Percentiles rank a stretch among this genome's conserved stretches.
Conservation (phyloP, 2,113 vertebrate species). For the Chlorodrepanis virens region DNA sequence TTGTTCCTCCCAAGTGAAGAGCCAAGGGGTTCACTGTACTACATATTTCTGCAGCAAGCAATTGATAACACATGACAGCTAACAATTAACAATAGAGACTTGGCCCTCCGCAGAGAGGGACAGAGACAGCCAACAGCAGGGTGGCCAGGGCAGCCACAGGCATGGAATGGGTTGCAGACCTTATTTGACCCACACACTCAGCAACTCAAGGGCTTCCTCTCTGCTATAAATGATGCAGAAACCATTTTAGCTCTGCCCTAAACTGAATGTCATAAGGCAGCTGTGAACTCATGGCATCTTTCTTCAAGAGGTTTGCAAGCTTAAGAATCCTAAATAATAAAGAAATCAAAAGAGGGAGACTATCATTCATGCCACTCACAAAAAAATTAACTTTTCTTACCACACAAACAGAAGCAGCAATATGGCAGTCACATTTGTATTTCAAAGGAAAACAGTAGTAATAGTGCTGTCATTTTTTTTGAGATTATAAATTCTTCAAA, state of each 20-base stretch:
- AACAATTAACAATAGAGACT: background rate
- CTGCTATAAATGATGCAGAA: conserved; percentile 84
- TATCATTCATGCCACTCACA: conserved; percentile 83
- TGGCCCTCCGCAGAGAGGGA: background rate
- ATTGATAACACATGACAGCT: background rate
- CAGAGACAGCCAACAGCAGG: background rate
- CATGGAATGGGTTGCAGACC: background rate
- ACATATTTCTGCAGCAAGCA: background rate
- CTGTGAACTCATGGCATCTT: conserved; percentile 73
- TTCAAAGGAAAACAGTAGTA: conserved; percentile 88
- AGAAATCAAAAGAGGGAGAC: conserved; percentile 77
- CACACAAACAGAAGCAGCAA: conserved; percentile 87
- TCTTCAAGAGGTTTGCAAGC: conserved; percentile 90
- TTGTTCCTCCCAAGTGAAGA: background rate
- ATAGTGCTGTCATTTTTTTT: conserved; percentile 88
- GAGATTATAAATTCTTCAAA: conserved; percentile 88
- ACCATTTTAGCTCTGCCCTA: conserved; percentile 84
- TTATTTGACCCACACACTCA: background rate
- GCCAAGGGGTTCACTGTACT: background rate
- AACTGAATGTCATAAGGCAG: conserved; percentile 72
- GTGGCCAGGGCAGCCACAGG: background rate
- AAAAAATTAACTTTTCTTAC: conserved; percentile 90
- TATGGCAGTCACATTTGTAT: conserved; percentile 94
- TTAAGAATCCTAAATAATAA: conserved; percentile 87
- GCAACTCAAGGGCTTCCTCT: conserved; percentile 76